Base-by-base conservation (phyloP, 2,797 vertebrate genomes). In the Sciurus carolinensis region DNA sequence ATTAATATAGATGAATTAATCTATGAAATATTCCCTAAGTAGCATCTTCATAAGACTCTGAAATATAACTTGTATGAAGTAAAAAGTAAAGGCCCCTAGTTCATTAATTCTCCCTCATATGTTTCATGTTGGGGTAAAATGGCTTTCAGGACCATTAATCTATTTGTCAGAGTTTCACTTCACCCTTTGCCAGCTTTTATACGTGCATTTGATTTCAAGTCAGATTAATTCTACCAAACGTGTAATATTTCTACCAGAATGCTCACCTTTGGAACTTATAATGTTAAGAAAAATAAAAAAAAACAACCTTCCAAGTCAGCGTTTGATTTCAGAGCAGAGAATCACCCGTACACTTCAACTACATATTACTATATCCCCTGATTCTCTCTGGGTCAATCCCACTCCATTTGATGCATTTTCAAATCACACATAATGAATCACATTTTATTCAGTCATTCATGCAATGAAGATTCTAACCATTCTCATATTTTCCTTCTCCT, bases 31-130 rank as follows among this genome's bases (percentile, higher is more conserved):
- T 71, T 83, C 26, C 42, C 33, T 88, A 69, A 85, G 52, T 42
- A 95, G 44, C 44, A 75, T 77, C 30, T 9, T 22, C 59, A 64
- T 47, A 66, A 36, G 73, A 73, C 39, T 87, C 64, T 86, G 93
- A 97, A 92, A 96, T 73, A 62, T 50, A 39, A 18, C 95, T 66
- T 50, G 36, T 90, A 84, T 90, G 62, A 94, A 93, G 54, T 67
- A 47, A 92, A 77, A 92, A 83, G 30, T 47, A 94, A 92, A 93
- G 20, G 11, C 44, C 75, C 10, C 54, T 87, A 64, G 50, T 42
- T 82, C 39, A 47, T 94, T 88, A 88, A 92, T 14, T 28, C 9
- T 39, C 24, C 26, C n/a, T 57, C 22, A 30, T 72, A 82, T 92
- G 90, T 72, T 39, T n/a, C 33, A 22, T 72, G 14, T 83, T 89